Base-by-base conservation (phyloP, 1,140 invertebrate genomes). In the Phthorimaea operculella region DNA sequence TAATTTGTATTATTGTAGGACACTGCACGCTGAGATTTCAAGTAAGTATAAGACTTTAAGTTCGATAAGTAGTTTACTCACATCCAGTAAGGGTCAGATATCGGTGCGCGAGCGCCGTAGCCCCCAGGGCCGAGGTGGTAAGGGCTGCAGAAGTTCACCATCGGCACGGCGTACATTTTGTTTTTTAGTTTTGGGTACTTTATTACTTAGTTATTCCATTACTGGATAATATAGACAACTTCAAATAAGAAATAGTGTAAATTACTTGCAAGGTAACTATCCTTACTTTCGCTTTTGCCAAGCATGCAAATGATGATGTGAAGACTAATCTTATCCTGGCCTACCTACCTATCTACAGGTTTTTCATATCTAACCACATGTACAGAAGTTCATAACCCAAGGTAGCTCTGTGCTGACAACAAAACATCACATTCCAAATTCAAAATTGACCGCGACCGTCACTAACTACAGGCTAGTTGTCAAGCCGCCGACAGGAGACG, bases 11-110 rank as follows among this genome's bases (percentile, higher is more conserved):
- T 28, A 28, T 2, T 28, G 21, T 28, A 28, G 21, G 21, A 28
- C 2, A 28, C 21, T 28, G 21, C 21, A 28, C 2, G 21, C 6
- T 28, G 21, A 6, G 21, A 28, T 28, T 2, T 28, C 21, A n/a
- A n/a, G n/a, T 28, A 28, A 6, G 21, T 28, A 28, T 28, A 28
- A 28, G 21, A 6, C 21, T 4, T 28, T 6, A 6, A 28, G 6
- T 28, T 4, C 21, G 2, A 28, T 28, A n/a, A n/a, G n/a, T n/a
- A 28, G 21, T 39, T 4, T 75, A 76, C 79, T 74, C 70, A 82
- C 79, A 72, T 69, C 77, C 79, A 83, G 57, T 74, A 80, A 11
- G 78, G 70, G 12, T 81, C 76, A n/a, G 70, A 12, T 12, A 79
- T 59, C 33, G 66, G 34, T 0, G 57, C 21, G 14, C 65, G 68